phyloP scores from a whole-genome alignment of 2,888 invertebrate species.

The Eustalomyia histrio region DNA sequence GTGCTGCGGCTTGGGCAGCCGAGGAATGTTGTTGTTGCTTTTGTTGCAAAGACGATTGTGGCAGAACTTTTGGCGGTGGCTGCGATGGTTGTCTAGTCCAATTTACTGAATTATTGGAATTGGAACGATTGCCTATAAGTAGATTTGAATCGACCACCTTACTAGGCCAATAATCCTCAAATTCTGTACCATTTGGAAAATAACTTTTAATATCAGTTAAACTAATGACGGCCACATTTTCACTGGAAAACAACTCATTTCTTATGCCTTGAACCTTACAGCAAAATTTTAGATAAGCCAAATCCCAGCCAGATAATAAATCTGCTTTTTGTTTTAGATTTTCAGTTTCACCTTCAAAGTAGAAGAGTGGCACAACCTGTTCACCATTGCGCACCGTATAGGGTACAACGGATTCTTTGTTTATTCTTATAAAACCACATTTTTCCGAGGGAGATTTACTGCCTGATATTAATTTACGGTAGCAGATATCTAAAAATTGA shows the following conservation, averaged over 20 bases:
- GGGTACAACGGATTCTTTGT: constrained; percentile 95
- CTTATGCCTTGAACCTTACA: constrained; percentile 96
- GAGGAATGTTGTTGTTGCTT: constrained; percentile 69
- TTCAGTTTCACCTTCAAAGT: constrained; percentile 92
- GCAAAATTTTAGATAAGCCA: constrained; percentile 95
- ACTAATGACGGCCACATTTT: constrained; percentile 94
- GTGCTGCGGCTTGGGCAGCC: constrained; percentile 70
- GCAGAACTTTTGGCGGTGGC: constrained; percentile 82
- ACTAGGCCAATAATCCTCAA: constrained; percentile 96
- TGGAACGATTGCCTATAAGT: constrained; percentile 85
- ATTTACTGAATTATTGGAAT: constrained; percentile 82
- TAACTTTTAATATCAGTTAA: constrained; percentile 93
- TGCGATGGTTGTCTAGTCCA: constrained; percentile 90
- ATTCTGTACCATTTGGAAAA: constrained; percentile 92
- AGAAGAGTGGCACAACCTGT: constrained; percentile 95
- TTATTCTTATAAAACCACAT: constrained; percentile 94
- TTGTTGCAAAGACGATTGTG: constrained; percentile 73
- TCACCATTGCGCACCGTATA: constrained; percentile 91
- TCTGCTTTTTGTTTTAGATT: constrained; percentile 92
- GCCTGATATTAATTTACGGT: constrained; percentile 87
- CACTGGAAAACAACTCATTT: constrained; percentile 94
- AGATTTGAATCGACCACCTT: constrained; percentile 92
- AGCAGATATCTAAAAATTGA: constrained; percentile 93
- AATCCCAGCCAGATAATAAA: constrained; percentile 93
- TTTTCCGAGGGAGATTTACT: constrained; percentile 86